These are phyloP conservation scores for Actenoides lindsayi DNA, from an alignment of 2,113 vertebrate species.

Conservation along the genomic window DNA sequence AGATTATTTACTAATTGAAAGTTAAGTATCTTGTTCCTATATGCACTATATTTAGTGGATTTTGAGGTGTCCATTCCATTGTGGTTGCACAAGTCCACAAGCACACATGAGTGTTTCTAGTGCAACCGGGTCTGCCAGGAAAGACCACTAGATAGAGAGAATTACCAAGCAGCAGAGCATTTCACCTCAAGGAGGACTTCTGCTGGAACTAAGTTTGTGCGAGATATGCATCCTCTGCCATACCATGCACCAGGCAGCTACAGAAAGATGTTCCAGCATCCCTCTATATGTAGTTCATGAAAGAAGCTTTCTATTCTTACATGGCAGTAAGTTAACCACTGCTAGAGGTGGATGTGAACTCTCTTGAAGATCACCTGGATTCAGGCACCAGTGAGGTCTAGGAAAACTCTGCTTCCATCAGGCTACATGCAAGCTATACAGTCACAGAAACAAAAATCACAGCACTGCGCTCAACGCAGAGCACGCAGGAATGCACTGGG, in stretches of 20 bases:
- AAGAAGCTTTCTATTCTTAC: background rate
- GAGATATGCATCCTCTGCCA: background rate
- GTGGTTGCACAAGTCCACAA: background rate
- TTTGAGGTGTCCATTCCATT: background rate
- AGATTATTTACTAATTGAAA: background rate
- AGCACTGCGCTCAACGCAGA: background rate
- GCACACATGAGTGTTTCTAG: background rate
- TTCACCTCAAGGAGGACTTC: background rate
- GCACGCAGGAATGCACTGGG: fast-evolving
- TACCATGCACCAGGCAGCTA: background rate
- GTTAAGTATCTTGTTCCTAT: background rate
- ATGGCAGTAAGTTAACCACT: background rate
- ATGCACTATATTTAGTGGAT: background rate
- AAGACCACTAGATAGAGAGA: background rate
- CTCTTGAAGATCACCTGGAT: background rate
- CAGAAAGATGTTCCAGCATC: background rate
- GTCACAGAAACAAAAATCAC: background rate
- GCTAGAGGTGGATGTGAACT: background rate
- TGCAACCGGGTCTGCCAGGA: background rate
- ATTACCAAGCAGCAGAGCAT: background rate
- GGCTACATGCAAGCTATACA: background rate
- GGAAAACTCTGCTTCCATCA: background rate
- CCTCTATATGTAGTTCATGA: background rate
- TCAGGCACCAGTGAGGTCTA: background rate
- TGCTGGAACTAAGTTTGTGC: background rate